phyloP scores from a whole-genome alignment of 1,140 invertebrate species.

The Conus betulinus region DNA sequence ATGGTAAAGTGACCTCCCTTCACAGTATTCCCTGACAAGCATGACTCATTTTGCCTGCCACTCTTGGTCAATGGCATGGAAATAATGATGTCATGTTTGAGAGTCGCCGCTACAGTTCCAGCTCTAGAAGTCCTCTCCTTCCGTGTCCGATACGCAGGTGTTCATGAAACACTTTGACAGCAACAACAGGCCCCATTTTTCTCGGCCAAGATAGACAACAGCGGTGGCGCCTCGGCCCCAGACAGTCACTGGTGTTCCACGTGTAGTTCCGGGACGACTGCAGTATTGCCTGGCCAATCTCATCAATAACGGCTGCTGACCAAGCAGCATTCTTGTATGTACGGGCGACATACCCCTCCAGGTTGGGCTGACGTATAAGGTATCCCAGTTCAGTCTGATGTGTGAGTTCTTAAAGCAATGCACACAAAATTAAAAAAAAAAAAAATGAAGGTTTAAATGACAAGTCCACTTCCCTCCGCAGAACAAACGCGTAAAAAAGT shows the following conservation, averaged over 20 bases:
- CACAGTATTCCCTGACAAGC: slow-evolving; percentile 98
- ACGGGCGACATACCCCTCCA: too few relatives aligned
- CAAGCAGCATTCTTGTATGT: too few relatives aligned
- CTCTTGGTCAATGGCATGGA: slow-evolving; percentile 96
- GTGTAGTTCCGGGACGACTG: slow-evolving; percentile 25
- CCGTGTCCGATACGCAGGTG: slow-evolving; percentile 94
- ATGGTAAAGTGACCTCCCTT: slow-evolving; percentile 90
- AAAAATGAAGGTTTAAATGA: too few relatives aligned
- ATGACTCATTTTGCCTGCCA: slow-evolving; percentile 91
- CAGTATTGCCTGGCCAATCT: background rate
- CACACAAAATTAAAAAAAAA: too few relatives aligned
- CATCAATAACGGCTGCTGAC: too few relatives aligned
- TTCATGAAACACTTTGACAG: slow-evolving; percentile 97
- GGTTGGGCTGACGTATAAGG: too few relatives aligned
- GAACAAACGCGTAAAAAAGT: too few relatives aligned
- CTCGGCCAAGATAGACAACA: slow-evolving; percentile 95
- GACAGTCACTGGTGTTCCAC: slow-evolving; percentile 95
- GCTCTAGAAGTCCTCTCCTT: too few relatives aligned
- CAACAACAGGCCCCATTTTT: slow-evolving; percentile 92
- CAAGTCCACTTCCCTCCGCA: too few relatives aligned
- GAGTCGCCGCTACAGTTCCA: slow-evolving; percentile 92
- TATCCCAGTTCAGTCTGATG: too few relatives aligned
- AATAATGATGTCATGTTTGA: slow-evolving; percentile 98
- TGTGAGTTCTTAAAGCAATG: too few relatives aligned
- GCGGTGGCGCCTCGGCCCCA: slow-evolving; percentile 97